Evolutionary conservation across 1,140 invertebrate genomes (phyloP).

Genomic region (Aphaenogaster rudis): DNA sequence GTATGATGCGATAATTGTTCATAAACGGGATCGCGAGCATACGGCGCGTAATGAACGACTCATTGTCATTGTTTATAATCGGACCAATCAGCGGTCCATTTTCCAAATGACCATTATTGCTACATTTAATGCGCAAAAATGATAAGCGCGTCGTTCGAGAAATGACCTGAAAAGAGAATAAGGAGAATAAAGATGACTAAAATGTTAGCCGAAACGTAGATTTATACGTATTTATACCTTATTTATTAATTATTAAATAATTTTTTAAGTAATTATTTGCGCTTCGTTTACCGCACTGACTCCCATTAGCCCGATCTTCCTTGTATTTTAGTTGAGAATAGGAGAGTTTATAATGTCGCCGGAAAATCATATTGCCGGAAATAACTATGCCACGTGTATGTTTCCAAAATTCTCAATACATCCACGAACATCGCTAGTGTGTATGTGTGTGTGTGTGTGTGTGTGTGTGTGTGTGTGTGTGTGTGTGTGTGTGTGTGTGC

Average conservation of each 20-base stretch:
- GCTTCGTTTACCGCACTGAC: too few relatives aligned
- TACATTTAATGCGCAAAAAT: neutral
- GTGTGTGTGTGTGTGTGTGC: neutral
- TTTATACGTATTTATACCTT: too few relatives aligned
- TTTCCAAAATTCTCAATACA: slow-evolving; percentile 44
- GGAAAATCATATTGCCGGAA: slow-evolving; percentile 31
- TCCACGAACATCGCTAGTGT: neutral
- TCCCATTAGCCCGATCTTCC: too few relatives aligned
- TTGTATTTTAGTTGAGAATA: too few relatives aligned
- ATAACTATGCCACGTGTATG: neutral
- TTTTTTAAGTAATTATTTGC: too few relatives aligned
- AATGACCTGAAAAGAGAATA: neutral
- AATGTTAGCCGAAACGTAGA: too few relatives aligned
- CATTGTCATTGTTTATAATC: slow-evolving; percentile 33
- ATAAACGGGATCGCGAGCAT: slow-evolving; percentile 32
- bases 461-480: neutral
- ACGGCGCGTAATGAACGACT: slow-evolving; percentile 20
- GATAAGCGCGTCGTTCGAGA: slow-evolving; percentile 25
- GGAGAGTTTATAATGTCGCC: neutral
- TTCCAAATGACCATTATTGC: slow-evolving; percentile 20
- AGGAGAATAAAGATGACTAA: too few relatives aligned
- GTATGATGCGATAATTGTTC: slow-evolving; percentile 42
- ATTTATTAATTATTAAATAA: too few relatives aligned
- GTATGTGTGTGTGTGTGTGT: too few relatives aligned
- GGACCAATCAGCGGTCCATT: neutral